Percentiles rank a stretch among this genome's conserved stretches.
These are phyloP conservation scores for Ageneiosus marmoratus DNA, from an alignment of 2,113 vertebrate genomes.

Conservation along the genomic window DNA sequence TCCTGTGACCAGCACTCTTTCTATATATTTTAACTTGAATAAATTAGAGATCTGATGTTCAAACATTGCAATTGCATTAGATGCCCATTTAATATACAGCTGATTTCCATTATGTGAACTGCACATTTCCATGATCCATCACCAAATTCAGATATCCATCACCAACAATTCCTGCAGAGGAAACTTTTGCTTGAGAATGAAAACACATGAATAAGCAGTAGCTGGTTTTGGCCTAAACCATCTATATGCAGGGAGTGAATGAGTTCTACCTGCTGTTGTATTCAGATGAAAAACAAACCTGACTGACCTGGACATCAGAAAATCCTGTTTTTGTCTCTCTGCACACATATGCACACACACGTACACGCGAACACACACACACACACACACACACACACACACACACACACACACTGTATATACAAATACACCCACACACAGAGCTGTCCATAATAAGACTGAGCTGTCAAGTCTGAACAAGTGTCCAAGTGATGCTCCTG, in stretches of 20 bases:
- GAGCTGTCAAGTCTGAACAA: not conserved
- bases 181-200: not conserved
- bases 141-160: not conserved
- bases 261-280: slow-evolving; percentile 45
- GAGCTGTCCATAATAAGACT: slow-evolving; percentile 1
- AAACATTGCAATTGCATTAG: not conserved
- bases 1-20: not conserved
- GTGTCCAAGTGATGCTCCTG: not conserved
- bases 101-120: not conserved
- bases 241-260: not conserved
- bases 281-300: slow-evolving; percentile 26
- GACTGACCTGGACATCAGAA: slow-evolving; percentile 23
- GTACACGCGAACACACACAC: not conserved
- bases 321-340: not conserved
- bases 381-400: not conserved
- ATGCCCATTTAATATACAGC: not conserved
- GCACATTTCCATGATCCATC: not conserved
- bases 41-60: not conserved
- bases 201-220: not conserved
- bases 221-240: not conserved
- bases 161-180: not conserved
- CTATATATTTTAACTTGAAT: not conserved
- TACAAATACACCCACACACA: not conserved
- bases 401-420: not conserved
- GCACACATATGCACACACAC: not conserved